Conservation (phyloP, 1,140 invertebrate species). For the Psilanteris sp. region DNA sequence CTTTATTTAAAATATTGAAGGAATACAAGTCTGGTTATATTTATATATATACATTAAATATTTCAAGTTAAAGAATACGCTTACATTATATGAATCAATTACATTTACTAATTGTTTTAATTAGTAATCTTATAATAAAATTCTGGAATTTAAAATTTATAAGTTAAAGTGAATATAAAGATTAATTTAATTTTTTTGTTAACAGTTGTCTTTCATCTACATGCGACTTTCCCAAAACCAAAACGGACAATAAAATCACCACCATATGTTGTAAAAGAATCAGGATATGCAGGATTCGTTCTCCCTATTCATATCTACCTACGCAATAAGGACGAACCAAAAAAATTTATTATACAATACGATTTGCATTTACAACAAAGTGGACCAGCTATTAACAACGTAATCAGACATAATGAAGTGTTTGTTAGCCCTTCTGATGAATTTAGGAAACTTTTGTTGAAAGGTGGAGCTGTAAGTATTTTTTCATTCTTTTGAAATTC, state of each 20-base stretch:
- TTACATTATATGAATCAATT: too few species aligned
- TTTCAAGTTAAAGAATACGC: too few species aligned
- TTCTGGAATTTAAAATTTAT: too few species aligned
- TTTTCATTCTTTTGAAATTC: too few species aligned
- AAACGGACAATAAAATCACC: constrained; percentile 93
- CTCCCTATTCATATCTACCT: constrained; percentile 95
- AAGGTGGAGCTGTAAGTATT: constrained; percentile 87
- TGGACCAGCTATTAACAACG: constrained; percentile 85
- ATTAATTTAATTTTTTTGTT: too few species aligned
- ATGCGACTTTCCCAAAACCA: constrained; percentile 94
- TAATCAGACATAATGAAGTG: constrained; percentile 86
- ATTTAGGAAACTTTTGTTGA: constrained; percentile 91
- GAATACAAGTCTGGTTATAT: too few species aligned
- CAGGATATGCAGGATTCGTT: constrained; percentile 96
- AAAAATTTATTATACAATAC: constrained; percentile 91
- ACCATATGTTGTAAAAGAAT: constrained; percentile 94
- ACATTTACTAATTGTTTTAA: too few species aligned
- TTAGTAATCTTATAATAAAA: too few species aligned
- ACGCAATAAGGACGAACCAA: constrained; percentile 94
- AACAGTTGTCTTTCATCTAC: constrained; percentile 92
- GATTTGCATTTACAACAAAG: constrained; percentile 88
- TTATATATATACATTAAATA: too few species aligned
- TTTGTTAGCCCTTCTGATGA: constrained; percentile 93
- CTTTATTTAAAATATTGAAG: too few species aligned
- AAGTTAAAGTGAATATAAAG: too few species aligned